Percentiles rank a stretch among this genome's conserved stretches.
Evolutionary conservation across 2,888 invertebrate species (phyloP).

Genomic region (Strigamia transsilvanica): DNA sequence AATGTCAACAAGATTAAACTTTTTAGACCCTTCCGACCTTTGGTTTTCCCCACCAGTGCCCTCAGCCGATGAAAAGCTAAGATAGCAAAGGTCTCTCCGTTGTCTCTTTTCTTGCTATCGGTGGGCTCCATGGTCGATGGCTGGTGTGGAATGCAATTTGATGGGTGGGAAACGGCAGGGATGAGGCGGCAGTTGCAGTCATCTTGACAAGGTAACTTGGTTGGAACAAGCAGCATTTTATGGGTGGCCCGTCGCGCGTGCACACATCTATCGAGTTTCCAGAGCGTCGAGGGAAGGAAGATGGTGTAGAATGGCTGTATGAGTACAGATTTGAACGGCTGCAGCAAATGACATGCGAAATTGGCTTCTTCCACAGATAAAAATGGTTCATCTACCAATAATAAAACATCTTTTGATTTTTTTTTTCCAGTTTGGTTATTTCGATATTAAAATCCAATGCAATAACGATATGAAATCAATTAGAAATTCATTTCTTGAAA

Average conservation of each 20-base stretch:
- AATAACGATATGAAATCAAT: no score
- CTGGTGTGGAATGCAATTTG: slow-evolving; percentile 49
- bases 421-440: not conserved
- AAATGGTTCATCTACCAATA: slow-evolving; percentile 40
- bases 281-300: slow-evolving; percentile 46
- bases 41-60: slow-evolving; percentile 47
- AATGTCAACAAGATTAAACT: slow-evolving; percentile 49
- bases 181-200: slow-evolving; percentile 49
- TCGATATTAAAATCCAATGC: no score
- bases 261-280: slow-evolving; percentile 48
- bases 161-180: slow-evolving; percentile 49
- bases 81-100: slow-evolving; percentile 47
- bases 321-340: slow-evolving; percentile 49
- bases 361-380: slow-evolving; percentile 43
- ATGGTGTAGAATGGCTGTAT: slow-evolving; percentile 45
- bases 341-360: slow-evolving; percentile 49
- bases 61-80: slow-evolving; percentile 41
- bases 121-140: slow-evolving; percentile 43
- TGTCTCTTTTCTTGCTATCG: slow-evolving; percentile 48
- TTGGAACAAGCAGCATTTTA: slow-evolving; percentile 49
- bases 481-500: no score
- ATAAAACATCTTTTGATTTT: slow-evolving; percentile 30
- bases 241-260: slow-evolving; percentile 49
- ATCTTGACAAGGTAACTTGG: slow-evolving; percentile 49
- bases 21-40: slow-evolving; percentile 43